A percentile compares a stretch with the other conserved stretches of the same genome.
Conservation (phyloP, 2,888 invertebrate species). For the Cephus runcator region DNA sequence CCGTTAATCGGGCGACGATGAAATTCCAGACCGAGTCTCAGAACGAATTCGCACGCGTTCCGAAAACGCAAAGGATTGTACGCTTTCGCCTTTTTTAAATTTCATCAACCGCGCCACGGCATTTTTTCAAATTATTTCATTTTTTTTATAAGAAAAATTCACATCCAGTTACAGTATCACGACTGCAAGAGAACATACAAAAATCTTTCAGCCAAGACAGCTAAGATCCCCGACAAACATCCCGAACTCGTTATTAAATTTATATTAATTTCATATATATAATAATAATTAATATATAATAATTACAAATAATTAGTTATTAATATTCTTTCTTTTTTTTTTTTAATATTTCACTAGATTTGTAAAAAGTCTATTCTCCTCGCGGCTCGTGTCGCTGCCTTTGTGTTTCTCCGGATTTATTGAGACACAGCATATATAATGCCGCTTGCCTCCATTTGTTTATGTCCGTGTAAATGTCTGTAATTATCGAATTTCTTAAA, state of each 20-base stretch:
- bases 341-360: slow-evolving; percentile 63
- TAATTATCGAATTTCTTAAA: background rate
- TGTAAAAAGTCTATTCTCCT: slow-evolving; percentile 46
- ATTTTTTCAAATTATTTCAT: background rate
- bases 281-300: slow-evolving; percentile 37
- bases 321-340: slow-evolving; percentile 48
- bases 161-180: background rate
- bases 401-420: background rate
- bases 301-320: slow-evolving; percentile 42
- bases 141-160: background rate
- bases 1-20: background rate
- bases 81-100: background rate
- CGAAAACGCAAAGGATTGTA: background rate
- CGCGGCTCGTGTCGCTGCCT: slow-evolving; percentile 3
- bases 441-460: background rate
- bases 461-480: background rate
- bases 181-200: background rate
- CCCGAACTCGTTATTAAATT: slow-evolving; percentile 46
- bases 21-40: background rate
- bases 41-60: background rate
- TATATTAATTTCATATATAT: slow-evolving; percentile 55
- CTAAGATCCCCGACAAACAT: slow-evolving; percentile 31
- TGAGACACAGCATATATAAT: background rate
- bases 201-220: slow-evolving; percentile 4
- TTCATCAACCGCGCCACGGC: background rate